phyloP scores from a whole-genome alignment of 2,797 vertebrate genomes.

The Prunella strophiata region DNA sequence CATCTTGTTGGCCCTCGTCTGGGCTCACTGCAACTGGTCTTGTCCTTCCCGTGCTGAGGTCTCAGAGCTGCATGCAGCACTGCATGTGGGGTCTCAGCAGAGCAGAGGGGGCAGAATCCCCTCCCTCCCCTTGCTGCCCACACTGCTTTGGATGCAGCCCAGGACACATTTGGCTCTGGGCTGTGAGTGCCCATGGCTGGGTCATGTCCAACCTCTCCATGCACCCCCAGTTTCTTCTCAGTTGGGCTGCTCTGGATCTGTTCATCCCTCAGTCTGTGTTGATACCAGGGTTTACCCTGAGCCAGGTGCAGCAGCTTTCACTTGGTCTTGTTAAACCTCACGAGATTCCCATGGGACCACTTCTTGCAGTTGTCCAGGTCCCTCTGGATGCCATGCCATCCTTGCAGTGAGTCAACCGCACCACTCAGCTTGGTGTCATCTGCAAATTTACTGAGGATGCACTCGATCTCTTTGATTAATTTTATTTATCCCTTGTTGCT shows the following conservation, averaged over 20 bases:
- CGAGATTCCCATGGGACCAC: background rate
- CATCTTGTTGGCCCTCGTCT: background rate
- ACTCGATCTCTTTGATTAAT: background rate
- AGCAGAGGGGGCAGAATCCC: background rate
- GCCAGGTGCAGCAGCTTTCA: background rate
- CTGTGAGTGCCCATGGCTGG: background rate
- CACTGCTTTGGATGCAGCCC: background rate
- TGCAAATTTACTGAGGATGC: background rate
- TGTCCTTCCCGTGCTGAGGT: background rate
- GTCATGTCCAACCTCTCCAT: background rate
- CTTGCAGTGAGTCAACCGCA: background rate
- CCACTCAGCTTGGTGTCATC: background rate
- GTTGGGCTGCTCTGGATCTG: background rate
- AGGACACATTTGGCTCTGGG: fast-evolving
- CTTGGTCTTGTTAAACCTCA: background rate
- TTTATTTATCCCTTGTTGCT: background rate
- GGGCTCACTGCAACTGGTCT: fast-evolving
- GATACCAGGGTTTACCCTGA: fast-evolving
- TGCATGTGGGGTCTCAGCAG: background rate
- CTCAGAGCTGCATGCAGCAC: fast-evolving
- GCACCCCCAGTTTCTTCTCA: fast-evolving
- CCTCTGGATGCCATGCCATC: background rate
- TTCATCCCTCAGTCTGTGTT: background rate
- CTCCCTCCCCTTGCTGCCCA: fast-evolving
- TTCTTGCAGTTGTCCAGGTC: background rate